Evolutionary conservation across 2,888 invertebrate species (phyloP).

Genomic region (Hyposoter dolosus): DNA sequence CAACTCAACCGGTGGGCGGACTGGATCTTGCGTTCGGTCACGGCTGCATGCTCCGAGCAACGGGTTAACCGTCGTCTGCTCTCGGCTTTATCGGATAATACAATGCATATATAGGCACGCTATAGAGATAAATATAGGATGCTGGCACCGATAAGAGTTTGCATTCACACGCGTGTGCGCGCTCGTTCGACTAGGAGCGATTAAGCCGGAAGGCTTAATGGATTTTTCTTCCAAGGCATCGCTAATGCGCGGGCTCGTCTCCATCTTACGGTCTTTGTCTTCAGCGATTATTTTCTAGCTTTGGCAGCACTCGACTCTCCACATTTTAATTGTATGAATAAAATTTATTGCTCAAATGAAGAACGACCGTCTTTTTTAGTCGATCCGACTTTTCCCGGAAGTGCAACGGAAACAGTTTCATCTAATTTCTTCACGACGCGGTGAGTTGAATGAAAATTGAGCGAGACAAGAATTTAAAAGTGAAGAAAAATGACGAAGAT

Average conservation of each 20-base stretch:
- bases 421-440: not conserved
- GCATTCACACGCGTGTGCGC: conserved; percentile 5
- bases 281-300: conserved; percentile 34
- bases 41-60: conserved; percentile 46
- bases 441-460: conserved; percentile 36
- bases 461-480: conserved; percentile 40
- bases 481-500: conserved; percentile 56
- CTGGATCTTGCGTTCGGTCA: conserved; percentile 62
- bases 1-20: conserved; percentile 51
- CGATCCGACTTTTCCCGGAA: not conserved
- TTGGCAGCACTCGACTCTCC: not conserved
- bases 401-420: not conserved
- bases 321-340: conserved; percentile 13
- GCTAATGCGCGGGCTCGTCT: conserved; percentile 20
- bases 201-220: conserved; percentile 76
- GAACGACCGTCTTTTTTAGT: not conserved
- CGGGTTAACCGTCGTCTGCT: conserved; percentile 42
- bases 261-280: conserved; percentile 31
- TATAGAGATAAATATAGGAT: conserved; percentile 27
- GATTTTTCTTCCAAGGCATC: conserved; percentile 72
- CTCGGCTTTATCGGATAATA: conserved; percentile 42
- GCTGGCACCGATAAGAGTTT: conserved; percentile 21
- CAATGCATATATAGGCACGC: not conserved
- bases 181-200: conserved; percentile 61
- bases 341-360: not conserved